Evolutionary conservation across 2,113 vertebrate genomes (phyloP), one percentile per base, ranked within the genome.

Genomic region (zebrafish (Danio rerio)): DNA sequence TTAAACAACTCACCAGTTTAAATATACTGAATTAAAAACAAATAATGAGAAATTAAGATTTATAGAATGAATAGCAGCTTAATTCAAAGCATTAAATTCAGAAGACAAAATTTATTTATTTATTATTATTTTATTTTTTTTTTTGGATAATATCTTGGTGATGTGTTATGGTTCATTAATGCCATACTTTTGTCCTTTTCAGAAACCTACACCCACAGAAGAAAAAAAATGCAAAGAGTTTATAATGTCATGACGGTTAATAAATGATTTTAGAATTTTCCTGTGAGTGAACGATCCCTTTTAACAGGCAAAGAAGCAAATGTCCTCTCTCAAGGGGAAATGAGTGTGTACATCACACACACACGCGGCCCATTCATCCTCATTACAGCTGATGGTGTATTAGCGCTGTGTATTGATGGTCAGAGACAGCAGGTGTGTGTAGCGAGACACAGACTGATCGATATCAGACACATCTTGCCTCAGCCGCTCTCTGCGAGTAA

Each of bases 241-340:
- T 31, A 31, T 31, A 31, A n/a, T 2, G 58, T 11, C 58, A 61
- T 31, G 20, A 31, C 9, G 58, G 5, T 31, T 10, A 11, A 5
- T 11, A 61, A n/a, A 31, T 61, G 0, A 66, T 21, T 5, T 43
- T 47, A 52, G 5, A 12, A 43, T 15, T 20, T 15, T 50, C 2
- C 62, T 50, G 21, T 20, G 7, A 5, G n/a, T 9, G 15, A 59
- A n/a, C 9, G 52, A 43, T 76, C 74, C 43, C 55, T 68, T 82
- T 68, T 31, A 77, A 59, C 65, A 83, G 66, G 9, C 15, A 75
- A n/a, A n/a, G 11, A 65, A 52, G 52, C 61, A 72, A 81, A 72
- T 87, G 75, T 74, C 83, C 80, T 84, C 69, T 76, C 70, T 62
- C 76, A 84, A 86, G 85, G 82, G 82, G 82, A 86, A 84, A 62